These are phyloP conservation scores for Himalopsyche kuldschensis DNA, from an alignment of 2,888 invertebrate genomes.

Conservation along the genomic window DNA sequence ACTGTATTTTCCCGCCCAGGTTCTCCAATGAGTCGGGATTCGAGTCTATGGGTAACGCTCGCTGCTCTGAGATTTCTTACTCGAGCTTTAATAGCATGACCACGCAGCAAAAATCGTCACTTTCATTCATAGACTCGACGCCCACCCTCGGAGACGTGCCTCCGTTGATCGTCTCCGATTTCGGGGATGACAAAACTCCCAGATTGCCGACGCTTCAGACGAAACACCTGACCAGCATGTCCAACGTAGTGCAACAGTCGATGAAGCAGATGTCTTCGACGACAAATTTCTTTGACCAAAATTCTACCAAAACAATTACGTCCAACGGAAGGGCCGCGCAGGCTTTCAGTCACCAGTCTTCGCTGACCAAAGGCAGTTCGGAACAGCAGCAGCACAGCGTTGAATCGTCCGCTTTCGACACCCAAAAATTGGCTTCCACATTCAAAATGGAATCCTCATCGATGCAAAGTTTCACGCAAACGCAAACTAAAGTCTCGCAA, in stretches of 20 bases:
- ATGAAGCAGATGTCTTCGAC: conserved; percentile 34
- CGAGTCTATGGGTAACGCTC: conserved; percentile 57
- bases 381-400: conserved; percentile 13
- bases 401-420: conserved; percentile 6
- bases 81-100: conserved; percentile 44
- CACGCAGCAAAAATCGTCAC: conserved; percentile 27
- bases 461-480: conserved; percentile 17
- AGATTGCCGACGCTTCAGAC: conserved; percentile 13
- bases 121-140: conserved; percentile 35
- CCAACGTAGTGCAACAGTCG: conserved; percentile 35
- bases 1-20: conserved; percentile 42
- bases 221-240: conserved; percentile 17
- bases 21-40: conserved; percentile 61
- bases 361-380: conserved; percentile 13
- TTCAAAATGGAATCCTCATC: conserved; percentile 27
- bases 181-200: conserved; percentile 8
- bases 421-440: background rate
- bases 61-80: conserved; percentile 44
- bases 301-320: conserved; percentile 12
- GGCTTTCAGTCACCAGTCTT: conserved; percentile 28
- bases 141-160: conserved; percentile 34
- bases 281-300: conserved; percentile 28
- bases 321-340: conserved; percentile 22
- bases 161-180: conserved; percentile 17
- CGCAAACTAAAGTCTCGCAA: conserved; percentile 27